phyloP scores from a whole-genome alignment of 2,113 vertebrate genomes.

The Sialia sialis region DNA sequence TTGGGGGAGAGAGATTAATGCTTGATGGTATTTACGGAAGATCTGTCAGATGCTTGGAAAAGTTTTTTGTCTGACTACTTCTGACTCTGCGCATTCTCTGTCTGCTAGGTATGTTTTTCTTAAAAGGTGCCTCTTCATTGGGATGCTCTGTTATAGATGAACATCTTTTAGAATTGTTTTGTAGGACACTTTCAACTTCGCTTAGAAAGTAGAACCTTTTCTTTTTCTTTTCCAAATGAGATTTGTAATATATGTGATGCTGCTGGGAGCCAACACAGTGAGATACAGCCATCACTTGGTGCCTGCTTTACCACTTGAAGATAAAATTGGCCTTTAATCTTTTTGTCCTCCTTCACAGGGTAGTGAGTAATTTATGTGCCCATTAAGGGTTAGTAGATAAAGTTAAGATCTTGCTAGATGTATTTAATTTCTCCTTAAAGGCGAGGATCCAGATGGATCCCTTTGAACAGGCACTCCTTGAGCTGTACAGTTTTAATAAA shows the following conservation, averaged over 20 bases:
- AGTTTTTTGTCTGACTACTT: neutral
- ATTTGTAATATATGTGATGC: neutral
- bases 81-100: neutral
- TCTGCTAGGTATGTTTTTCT: neutral
- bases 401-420: neutral
- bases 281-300: neutral
- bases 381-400: conserved; percentile 5
- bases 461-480: neutral
- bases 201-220: neutral
- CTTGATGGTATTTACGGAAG: neutral
- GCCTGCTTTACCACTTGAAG: neutral
- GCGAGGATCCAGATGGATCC: accelerated
- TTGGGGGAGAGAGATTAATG: neutral
- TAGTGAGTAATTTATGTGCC: neutral
- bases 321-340: conserved; percentile 32
- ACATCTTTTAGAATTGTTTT: neutral
- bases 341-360: neutral
- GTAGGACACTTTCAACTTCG: neutral
- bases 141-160: neutral
- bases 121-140: neutral
- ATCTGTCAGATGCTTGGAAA: neutral
- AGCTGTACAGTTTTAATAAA: neutral
- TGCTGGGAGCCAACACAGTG: neutral
- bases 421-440: neutral
- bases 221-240: neutral